Base-by-base conservation (phyloP, 2,888 invertebrate species). In the Scelioninae gen. 1 region DNA sequence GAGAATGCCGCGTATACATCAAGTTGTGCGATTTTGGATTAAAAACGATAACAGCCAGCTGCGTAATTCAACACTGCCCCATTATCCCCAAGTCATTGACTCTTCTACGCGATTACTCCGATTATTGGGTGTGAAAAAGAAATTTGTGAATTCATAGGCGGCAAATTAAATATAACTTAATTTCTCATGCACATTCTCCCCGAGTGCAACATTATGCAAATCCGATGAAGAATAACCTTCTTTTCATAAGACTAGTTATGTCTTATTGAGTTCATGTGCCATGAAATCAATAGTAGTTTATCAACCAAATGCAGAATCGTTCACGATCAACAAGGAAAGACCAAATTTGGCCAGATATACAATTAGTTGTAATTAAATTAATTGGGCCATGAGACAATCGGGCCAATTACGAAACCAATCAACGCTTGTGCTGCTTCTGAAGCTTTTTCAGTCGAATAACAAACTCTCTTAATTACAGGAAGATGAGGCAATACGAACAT, bases 381-480 rank as follows among this genome's bases (percentile, higher is more conserved):
- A 92, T 92, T 91, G 90, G 89, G 88, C 89, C 90, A 90, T 81
- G 88, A 83, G 88, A 89, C 89, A 91, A 91, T 90, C 90, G 89
- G 88, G 87, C 88, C 90, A 91, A 90, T 90, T 90, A 90, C 89
- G 88, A 89, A 88, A 89, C 90, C 91, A 92, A 92, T 91, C 91
- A 90, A 88, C 88, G 88, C 86, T 85, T 86, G 86, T 84, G 69
- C 83, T 82, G 79, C 83, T 79, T 77, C 75, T 32, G 71, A 16
- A 6, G 72, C 69, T 76, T 83, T 83, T 80, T 80, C 80, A 58
- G 38, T 87, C 89, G 89, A 88, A 91, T 90, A 91, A 92, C 90
- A 92, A 92, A 91, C 90, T 91, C 90, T 88, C 89, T 91, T 92
- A 92, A 91, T 92, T 92, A 91, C 90, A 91, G 90, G 87, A 83